Conservation (phyloP, 2,888 invertebrate species). For the Cerastis leucographa region DNA sequence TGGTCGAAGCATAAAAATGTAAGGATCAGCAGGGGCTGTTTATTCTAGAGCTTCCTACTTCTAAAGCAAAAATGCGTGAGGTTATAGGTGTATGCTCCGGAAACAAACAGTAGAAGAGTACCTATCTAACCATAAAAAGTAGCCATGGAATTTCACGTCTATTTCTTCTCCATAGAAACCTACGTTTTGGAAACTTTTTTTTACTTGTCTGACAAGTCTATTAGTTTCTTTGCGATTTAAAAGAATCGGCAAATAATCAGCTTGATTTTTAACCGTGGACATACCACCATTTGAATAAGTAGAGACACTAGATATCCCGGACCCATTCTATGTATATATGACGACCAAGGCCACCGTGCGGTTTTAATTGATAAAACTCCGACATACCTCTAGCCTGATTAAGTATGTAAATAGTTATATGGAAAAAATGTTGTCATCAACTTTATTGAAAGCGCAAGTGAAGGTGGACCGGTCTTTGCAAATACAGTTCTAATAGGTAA, state of each 20-base stretch:
- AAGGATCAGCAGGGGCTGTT: not conserved
- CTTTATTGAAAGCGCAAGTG: conserved; percentile 42
- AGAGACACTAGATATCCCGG: not conserved
- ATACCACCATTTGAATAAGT: not conserved
- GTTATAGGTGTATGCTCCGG: not conserved
- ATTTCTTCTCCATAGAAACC: not conserved
- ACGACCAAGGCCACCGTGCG: not conserved
- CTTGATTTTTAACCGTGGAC: not conserved
- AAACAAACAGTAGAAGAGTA: not conserved
- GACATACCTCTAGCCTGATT: not conserved
- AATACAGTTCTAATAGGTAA: conserved; percentile 21
- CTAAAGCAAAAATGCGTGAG: not conserved
- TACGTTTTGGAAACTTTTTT: not conserved
- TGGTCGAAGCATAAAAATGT: not conserved
- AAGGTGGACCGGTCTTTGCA: conserved; percentile 43
- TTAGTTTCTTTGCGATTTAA: not conserved
- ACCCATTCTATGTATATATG: not conserved
- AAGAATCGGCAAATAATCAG: not conserved
- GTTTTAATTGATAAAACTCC: not conserved
- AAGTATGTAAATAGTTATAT: not conserved
- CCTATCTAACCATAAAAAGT: not conserved
- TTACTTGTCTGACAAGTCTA: not conserved
- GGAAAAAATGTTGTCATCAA: conserved; percentile 22
- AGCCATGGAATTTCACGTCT: not conserved
- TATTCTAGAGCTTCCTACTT: not conserved